Percentiles rank a stretch among this genome's conserved stretches.
These are phyloP conservation scores for Allolobophora icterica DNA, from an alignment of 2,888 invertebrate species.

Conservation along the genomic window DNA sequence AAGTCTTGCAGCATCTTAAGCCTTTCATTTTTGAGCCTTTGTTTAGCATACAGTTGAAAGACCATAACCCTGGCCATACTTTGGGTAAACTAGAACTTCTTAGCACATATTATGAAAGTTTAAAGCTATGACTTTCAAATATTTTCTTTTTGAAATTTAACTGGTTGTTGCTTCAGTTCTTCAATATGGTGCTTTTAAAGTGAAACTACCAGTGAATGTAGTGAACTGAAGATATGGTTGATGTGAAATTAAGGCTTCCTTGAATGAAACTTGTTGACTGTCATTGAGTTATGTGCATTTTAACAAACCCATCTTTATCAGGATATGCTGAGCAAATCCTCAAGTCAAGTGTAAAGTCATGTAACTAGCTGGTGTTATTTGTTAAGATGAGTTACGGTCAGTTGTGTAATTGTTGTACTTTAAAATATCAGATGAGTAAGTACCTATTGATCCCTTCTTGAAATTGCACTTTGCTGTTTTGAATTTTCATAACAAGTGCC, in stretches of 20 bases:
- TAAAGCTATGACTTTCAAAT: not conserved
- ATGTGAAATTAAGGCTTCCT: not conserved
- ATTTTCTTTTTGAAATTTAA: not conserved
- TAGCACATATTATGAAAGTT: constrained; percentile 7
- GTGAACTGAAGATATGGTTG: not conserved
- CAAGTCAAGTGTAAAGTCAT: not conserved
- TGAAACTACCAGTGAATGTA: not conserved
- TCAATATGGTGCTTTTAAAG: not conserved
- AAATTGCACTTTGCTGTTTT: not conserved
- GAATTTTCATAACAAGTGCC: not conserved
- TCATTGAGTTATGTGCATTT: not conserved
- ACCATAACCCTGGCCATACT: not conserved
- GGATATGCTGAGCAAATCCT: too few relatives aligned
- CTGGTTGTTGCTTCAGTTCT: not conserved
- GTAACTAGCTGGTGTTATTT: not conserved
- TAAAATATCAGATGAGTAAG: not conserved
- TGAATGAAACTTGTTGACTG: not conserved
- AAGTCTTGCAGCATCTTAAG: not conserved
- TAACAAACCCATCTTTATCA: not conserved
- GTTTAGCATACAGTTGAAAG: not conserved
- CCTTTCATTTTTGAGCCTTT: not conserved
- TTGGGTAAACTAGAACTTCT: not conserved
- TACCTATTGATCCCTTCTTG: not conserved
- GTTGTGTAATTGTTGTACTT: not conserved
- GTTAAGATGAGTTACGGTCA: not conserved